phyloP scores from a whole-genome alignment of 2,888 invertebrate genomes.

The Diachrysia chrysitis region DNA sequence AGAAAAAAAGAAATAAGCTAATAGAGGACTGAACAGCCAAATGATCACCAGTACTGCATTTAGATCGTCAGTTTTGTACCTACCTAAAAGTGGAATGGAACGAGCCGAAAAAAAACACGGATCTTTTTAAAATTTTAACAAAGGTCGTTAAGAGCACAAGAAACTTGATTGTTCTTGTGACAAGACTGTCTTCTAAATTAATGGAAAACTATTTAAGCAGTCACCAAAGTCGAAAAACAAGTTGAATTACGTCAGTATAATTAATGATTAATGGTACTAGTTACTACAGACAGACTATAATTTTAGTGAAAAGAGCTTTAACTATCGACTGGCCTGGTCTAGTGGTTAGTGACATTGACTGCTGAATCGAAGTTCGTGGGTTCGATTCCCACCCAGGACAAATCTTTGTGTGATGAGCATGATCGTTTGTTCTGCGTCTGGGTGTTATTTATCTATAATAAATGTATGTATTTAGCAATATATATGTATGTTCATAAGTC shows the following conservation, averaged over 20 bases:
- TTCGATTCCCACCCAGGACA: too few species aligned
- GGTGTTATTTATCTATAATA: too few species aligned
- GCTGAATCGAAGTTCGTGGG: too few species aligned
- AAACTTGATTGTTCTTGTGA: neutral
- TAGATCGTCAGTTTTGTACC: too few species aligned
- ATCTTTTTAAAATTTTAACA: neutral
- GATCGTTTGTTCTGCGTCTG: too few species aligned
- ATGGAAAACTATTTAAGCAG: slow-evolving; percentile 1
- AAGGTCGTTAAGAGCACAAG: neutral
- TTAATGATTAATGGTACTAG: neutral
- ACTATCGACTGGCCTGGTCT: too few species aligned
- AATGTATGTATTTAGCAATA: too few species aligned
- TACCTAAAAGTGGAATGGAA: neutral
- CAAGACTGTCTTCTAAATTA: neutral
- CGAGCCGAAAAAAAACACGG: neutral
- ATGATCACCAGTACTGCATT: neutral
- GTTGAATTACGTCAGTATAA: neutral
- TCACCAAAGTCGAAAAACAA: neutral
- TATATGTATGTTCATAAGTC: too few species aligned
- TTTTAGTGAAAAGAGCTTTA: neutral
- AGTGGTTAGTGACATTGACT: too few species aligned
- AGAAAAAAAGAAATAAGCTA: too few species aligned
- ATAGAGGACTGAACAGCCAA: neutral
- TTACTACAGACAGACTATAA: neutral
- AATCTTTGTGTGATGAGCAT: too few species aligned